phyloP scores from a whole-genome alignment of 2,113 vertebrate species.

The Sitta europaea region DNA sequence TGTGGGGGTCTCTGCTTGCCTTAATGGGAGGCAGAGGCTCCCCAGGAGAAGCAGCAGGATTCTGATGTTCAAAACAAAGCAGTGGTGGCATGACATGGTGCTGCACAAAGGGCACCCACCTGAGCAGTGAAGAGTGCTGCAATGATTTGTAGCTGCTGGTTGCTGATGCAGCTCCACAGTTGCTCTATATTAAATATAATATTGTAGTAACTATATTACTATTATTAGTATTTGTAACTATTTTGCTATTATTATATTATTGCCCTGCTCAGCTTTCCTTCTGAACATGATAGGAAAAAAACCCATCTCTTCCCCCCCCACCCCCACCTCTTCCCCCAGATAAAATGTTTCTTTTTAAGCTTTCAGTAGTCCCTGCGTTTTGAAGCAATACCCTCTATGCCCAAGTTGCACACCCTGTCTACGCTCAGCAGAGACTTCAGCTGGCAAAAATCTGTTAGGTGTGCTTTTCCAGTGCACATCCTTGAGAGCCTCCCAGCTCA shows the following conservation, averaged over 20 bases:
- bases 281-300: neutral
- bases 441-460: neutral
- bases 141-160: neutral
- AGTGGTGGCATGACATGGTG: neutral
- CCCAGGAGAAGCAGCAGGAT: neutral
- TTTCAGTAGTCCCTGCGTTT: neutral
- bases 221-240: neutral
- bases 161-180: neutral
- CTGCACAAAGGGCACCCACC: neutral
- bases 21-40: neutral
- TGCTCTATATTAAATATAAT: accelerated
- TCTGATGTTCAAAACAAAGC: neutral
- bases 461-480: neutral
- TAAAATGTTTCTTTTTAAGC: neutral
- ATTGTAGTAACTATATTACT: no score
- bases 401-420: neutral
- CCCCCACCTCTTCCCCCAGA: accelerated
- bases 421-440: neutral
- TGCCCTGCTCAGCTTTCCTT: neutral
- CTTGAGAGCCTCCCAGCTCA: neutral
- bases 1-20: neutral
- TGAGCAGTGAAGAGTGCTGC: neutral
- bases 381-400: neutral
- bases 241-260: neutral
- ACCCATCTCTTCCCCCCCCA: accelerated